phyloP scores from a whole-genome alignment of 2,888 invertebrate species.

The Cheilosia grossa region DNA sequence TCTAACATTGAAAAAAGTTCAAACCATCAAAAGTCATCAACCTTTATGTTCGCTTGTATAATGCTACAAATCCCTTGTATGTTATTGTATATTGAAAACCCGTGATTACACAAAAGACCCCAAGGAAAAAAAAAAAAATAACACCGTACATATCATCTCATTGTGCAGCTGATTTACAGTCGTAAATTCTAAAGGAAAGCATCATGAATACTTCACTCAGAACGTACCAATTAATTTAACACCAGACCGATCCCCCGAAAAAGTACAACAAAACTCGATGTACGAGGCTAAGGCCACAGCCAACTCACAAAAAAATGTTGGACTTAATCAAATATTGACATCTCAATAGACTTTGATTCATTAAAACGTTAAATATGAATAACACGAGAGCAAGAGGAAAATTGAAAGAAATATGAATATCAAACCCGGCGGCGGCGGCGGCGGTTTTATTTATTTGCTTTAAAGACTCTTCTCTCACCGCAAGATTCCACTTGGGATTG shows the following conservation, averaged over 20 bases:
- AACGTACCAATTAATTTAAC: conserved; percentile 67
- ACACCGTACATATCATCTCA: conserved; percentile 22
- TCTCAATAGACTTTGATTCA: conserved; percentile 73
- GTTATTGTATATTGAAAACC: conserved; percentile 4
- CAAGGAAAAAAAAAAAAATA: not conserved
- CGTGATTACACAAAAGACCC: conserved; percentile 34
- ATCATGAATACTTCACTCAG: conserved; percentile 41
- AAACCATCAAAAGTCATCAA: conserved; percentile 34
- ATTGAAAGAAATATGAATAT: conserved; percentile 68
- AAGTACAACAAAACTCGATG: not conserved
- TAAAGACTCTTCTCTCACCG: conserved; percentile 55
- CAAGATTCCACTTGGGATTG: conserved; percentile 22
- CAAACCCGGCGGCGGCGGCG: conserved; percentile 33
- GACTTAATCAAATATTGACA: conserved; percentile 75
- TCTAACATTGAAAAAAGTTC: conserved; percentile 7
- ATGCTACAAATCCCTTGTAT: conserved; percentile 1
- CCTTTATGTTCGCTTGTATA: conserved; percentile 6
- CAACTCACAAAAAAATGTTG: conserved; percentile 33
- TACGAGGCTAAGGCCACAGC: not conserved
- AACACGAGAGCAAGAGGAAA: conserved; percentile 2
- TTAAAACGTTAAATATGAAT: conserved; percentile 48
- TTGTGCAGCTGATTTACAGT: conserved; percentile 58
- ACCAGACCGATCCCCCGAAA: conserved; percentile 38
- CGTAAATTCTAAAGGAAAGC: conserved; percentile 7
- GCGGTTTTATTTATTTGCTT: conserved; percentile 64